Conservation (phyloP, 2,888 invertebrate species). For the Noctua pronuba region DNA sequence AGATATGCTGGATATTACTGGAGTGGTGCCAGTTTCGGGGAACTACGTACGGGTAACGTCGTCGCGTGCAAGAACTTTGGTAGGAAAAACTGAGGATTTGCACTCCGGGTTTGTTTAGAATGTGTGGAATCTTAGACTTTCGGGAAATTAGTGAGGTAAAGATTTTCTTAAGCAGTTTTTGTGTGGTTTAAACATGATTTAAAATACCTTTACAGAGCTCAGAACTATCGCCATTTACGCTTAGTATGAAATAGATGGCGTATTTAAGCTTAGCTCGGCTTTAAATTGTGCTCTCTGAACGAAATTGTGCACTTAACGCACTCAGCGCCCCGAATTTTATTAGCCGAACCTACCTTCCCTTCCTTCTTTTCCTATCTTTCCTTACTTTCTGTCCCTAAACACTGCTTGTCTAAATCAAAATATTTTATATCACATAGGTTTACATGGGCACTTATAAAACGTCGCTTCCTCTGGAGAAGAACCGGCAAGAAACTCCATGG, state of each 20-base stretch:
- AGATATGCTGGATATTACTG: slow-evolving; percentile 53
- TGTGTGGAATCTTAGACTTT: slow-evolving; percentile 30
- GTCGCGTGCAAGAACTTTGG: slow-evolving; percentile 54
- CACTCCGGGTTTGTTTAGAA: slow-evolving; percentile 16
- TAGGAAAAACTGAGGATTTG: slow-evolving; percentile 39
- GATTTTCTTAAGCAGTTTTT: slow-evolving; percentile 8
- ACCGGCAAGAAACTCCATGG: no score
- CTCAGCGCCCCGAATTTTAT: not conserved
- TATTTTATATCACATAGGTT: no score
- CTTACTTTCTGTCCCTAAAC: not conserved
- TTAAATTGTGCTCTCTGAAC: not conserved
- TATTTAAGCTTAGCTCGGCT: not conserved
- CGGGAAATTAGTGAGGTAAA: slow-evolving; percentile 11
- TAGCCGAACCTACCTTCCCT: not conserved
- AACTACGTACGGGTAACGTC: slow-evolving; percentile 25
- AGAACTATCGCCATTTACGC: no score
- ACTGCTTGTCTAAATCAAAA: not conserved
- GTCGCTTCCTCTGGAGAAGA: no score
- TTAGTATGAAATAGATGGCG: not conserved
- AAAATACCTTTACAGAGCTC: not conserved
- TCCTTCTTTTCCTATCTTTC: no score
- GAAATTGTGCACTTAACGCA: not conserved
- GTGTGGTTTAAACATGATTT: not conserved
- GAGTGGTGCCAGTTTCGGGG: slow-evolving; percentile 50
- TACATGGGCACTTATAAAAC: no score